Base-by-base conservation (phyloP, 2,888 invertebrate species). In the Polyploca ridens region DNA sequence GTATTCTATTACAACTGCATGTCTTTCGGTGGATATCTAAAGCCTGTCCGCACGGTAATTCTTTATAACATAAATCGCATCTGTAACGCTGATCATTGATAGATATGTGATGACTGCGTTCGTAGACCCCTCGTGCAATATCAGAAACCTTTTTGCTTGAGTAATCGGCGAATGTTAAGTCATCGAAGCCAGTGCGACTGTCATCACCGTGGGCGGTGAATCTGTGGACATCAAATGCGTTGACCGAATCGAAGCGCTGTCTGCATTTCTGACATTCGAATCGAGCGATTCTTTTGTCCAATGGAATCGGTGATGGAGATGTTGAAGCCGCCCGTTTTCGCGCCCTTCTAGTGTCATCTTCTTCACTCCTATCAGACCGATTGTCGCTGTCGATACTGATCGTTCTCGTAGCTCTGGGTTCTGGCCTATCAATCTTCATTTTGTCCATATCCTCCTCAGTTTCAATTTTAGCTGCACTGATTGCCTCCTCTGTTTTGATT, bases 101-200 rank as follows among this genome's bases (percentile, higher is more conserved):
- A 0, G 95, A 94, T 63, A 95, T 94, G 73, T 96, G 96, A 13
- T 96, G 78, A 63, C 83, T 88, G 66, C 96, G 95, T 79, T 97
- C 97, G 85, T 96, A 96, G 69, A 96, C 95, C 33, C 96, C 95
- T 70, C 96, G 95, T 0, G 97, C 96, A 71, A 98, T 97, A 64
- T 97, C 95, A 0, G 97, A 96, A 81, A 97, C 97, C 83, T 98
- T 98, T 74, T 96, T 95, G 67, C 95, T 96, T 0, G 97, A 96
- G 82, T 97, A 98, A 81, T 97, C 97, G n/a, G 97, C 95, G 82
- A 96, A 97, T 3, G 96, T 96, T 64, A 96, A 90, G 85, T 97
- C 97, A 73, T 96, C 95, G 84, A 96, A 97, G 16, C 96, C 96
- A 1, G 95, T 89, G 59, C 96, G 95, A 0, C 94, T 90, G 69